phyloP scores from a whole-genome alignment of 2,797 vertebrate species.

The Mycteria americana region DNA sequence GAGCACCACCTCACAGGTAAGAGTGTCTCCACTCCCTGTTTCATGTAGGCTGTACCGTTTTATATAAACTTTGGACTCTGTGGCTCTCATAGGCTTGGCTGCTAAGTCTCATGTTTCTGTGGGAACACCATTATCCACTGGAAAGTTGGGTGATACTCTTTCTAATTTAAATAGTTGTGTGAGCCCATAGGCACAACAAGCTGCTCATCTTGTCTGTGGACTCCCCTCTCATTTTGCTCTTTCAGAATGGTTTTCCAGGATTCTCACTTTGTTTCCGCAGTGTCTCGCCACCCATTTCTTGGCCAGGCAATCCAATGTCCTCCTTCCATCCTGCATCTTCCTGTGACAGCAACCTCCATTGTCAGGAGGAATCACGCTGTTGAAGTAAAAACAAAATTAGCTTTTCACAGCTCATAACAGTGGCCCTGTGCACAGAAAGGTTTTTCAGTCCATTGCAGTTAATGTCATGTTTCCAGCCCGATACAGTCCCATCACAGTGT shows the following conservation, averaged over 20 bases:
- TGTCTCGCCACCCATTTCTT: not conserved
- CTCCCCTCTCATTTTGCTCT: not conserved
- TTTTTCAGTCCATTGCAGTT: not conserved
- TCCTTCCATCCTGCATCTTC: not conserved
- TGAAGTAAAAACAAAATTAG: not conserved
- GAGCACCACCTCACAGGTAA: not conserved
- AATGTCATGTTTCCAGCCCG: not conserved
- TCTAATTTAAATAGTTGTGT: not conserved
- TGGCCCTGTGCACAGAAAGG: not conserved
- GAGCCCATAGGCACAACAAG: not conserved
- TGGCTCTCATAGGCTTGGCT: not conserved
- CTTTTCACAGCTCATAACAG: not conserved
- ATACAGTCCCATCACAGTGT: accelerated
- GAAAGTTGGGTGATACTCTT: not conserved
- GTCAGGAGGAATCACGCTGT: accelerated
- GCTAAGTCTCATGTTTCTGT: not conserved
- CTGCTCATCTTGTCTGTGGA: not conserved
- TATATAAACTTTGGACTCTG: not conserved
- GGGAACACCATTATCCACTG: not conserved
- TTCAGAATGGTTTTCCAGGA: not conserved
- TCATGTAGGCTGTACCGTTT: not conserved
- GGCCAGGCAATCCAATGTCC: not conserved
- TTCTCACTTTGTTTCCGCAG: not conserved
- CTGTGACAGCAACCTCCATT: not conserved
- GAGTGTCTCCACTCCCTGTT: not conserved